Percentiles rank a stretch among this genome's conserved stretches.
Conservation (phyloP, 2,797 vertebrate genomes). For the Poeciliopsis gracilis region DNA sequence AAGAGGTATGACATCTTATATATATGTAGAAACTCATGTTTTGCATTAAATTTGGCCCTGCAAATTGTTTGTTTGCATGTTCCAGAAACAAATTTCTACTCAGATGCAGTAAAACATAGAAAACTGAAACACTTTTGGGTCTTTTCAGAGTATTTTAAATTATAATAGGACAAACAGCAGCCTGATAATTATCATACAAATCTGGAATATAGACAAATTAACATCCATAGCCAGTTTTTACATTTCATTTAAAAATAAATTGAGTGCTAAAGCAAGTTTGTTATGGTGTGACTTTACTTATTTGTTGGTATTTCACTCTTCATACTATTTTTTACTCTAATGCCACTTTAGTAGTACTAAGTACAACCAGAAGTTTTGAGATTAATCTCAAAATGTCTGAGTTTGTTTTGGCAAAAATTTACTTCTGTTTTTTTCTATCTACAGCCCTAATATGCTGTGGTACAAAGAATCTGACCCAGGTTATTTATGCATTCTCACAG, state of each 20-base stretch:
- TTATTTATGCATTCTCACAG: not conserved
- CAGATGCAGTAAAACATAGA: not conserved
- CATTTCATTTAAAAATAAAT: not conserved
- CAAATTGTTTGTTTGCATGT: not conserved
- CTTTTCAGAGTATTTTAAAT: not conserved
- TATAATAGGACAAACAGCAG: not conserved
- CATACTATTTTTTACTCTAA: not conserved
- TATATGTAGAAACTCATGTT: not conserved
- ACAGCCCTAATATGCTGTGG: no score
- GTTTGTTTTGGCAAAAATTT: no score
- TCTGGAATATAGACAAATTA: not conserved
- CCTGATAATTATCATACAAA: not conserved
- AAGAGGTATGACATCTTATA: conserved; percentile 48
- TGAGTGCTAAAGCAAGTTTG: not conserved
- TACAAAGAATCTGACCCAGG: not conserved
- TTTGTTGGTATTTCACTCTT: not conserved
- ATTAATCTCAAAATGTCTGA: no score
- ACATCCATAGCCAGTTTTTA: not conserved
- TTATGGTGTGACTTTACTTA: not conserved
- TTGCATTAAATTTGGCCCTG: not conserved
- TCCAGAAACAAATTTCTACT: not conserved
- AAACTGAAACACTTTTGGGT: not conserved
- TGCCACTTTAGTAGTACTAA: not conserved
- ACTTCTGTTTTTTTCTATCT: no score
- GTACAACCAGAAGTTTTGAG: not conserved